These are phyloP conservation scores for Lucilia cuprina DNA, from an alignment of 1,140 invertebrate genomes.

Conservation along the genomic window DNA sequence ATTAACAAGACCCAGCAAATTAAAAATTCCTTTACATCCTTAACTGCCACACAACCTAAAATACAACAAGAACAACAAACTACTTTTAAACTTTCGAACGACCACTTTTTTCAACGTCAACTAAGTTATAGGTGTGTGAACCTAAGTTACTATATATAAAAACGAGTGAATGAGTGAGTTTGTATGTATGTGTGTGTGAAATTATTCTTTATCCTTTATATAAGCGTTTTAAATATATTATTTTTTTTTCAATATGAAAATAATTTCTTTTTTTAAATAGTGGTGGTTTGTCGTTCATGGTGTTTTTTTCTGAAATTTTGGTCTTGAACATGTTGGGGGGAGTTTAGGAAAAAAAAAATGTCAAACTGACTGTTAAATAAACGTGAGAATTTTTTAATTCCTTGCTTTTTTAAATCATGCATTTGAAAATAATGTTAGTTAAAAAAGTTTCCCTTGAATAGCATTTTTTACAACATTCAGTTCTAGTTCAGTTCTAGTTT, in stretches of 20 bases:
- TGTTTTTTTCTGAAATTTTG: no score
- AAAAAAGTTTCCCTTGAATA: no score
- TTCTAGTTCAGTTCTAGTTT: no score
- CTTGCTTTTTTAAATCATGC: no score
- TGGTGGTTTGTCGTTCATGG: background rate
- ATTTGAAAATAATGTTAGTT: no score
- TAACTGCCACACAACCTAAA: background rate
- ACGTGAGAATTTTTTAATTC: background rate
- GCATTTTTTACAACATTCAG: no score
- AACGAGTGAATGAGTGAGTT: no score
- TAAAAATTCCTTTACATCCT: conserved; percentile 30
- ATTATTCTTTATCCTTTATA: background rate
- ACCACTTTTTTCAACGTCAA: background rate
- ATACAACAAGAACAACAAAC: background rate
- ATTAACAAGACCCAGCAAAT: background rate
- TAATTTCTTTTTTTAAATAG: background rate
- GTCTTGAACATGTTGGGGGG: background rate
- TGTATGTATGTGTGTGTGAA: no score
- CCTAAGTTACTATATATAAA: no score
- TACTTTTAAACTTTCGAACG: background rate
- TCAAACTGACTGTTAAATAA: background rate
- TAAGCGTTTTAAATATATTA: background rate
- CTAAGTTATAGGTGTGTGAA: background rate
- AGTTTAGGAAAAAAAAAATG: background rate
- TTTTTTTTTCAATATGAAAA: background rate